A percentile compares a stretch with the other conserved stretches of the same genome.
Conservation (phyloP, 2,888 invertebrate species). For the Luperina testacea region DNA sequence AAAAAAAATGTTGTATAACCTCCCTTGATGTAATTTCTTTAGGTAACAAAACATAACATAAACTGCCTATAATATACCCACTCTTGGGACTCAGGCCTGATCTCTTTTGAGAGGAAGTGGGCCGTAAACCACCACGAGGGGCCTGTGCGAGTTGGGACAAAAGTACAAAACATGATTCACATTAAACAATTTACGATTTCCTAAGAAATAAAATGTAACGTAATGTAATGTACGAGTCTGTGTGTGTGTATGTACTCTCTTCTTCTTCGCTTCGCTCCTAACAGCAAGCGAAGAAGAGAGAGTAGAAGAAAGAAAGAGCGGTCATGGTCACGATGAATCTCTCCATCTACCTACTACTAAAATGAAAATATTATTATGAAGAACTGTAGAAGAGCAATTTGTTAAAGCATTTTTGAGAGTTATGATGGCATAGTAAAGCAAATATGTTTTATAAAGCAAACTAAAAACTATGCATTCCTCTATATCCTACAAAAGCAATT, state of each 20-base stretch:
- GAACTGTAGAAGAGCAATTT: neutral
- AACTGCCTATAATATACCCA: no score
- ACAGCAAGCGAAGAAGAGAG: neutral
- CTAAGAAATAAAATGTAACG: neutral
- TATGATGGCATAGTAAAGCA: neutral
- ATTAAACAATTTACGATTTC: neutral
- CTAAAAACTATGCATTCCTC: neutral
- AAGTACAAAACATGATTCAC: neutral
- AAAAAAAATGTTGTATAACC: neutral
- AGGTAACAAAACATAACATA: neutral
- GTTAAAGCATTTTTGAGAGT: neutral
- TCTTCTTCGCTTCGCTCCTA: neutral
- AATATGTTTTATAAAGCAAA: neutral
- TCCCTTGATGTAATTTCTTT: neutral
- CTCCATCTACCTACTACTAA: neutral
- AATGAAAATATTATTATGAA: neutral
- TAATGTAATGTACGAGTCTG: no score
- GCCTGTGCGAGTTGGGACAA: neutral
- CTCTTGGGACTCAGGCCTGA: no score
- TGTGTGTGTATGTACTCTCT: no score
- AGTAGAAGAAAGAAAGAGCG: neutral
- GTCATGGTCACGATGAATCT: neutral
- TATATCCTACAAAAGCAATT: neutral
- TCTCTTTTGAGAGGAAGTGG: neutral
- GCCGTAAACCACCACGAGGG: neutral